Conservation (phyloP, 2,888 invertebrate species). For the Barypeithes pellucidus region DNA sequence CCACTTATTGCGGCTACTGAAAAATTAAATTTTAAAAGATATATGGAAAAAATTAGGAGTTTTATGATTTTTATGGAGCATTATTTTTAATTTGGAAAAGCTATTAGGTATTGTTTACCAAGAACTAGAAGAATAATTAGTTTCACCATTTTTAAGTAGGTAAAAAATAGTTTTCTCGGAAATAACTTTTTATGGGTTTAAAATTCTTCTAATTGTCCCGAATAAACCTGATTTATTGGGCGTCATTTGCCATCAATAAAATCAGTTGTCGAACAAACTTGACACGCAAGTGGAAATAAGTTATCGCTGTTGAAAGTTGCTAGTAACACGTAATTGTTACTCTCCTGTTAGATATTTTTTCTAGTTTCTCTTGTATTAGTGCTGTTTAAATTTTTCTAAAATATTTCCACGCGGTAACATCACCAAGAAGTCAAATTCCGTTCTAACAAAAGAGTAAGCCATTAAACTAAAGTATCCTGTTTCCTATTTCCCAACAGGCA, state of each 20-base stretch:
- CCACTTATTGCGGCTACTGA: slow-evolving; percentile 28
- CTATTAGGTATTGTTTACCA: slow-evolving; percentile 7
- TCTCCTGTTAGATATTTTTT: no score
- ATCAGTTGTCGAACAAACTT: no score
- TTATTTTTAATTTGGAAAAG: slow-evolving; percentile 19
- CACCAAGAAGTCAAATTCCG: not conserved
- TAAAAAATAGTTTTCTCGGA: not conserved
- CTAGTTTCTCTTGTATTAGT: no score
- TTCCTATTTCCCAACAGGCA: slow-evolving; percentile 36
- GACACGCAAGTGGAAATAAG: no score
- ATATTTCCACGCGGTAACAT: not conserved
- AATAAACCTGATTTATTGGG: no score
- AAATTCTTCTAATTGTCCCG: no score
- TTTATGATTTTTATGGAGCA: slow-evolving; percentile 4
- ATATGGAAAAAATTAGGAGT: slow-evolving; percentile 9
- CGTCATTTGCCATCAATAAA: no score
- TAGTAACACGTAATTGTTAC: no score
- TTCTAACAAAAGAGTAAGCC: slow-evolving; percentile 21
- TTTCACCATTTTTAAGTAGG: not conserved
- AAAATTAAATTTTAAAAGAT: slow-evolving; percentile 36
- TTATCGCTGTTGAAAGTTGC: no score
- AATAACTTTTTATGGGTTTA: not conserved
- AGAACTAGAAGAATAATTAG: not conserved
- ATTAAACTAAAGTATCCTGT: slow-evolving; percentile 37
- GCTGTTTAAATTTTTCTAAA: not conserved